A percentile compares a stretch with the other conserved stretches of the same genome.
Evolutionary conservation across 1,140 invertebrate genomes (phyloP).

Genomic region (Notospermus geniculatus): DNA sequence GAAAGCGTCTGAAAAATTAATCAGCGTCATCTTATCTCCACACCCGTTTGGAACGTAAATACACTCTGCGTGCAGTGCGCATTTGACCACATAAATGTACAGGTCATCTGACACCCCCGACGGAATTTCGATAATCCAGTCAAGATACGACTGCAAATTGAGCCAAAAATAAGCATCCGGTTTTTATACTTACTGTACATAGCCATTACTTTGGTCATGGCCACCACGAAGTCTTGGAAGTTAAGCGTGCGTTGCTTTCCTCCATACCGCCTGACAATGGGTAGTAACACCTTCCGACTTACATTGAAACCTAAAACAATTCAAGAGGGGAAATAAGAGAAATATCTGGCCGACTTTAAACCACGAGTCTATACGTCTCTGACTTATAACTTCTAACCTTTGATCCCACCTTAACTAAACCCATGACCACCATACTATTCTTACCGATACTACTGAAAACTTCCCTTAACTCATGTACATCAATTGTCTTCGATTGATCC

Average conservation of each 20-base stretch:
- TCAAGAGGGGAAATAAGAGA: not conserved
- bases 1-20: too few relatives aligned
- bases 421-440: not conserved
- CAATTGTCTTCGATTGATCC: conserved; percentile 28
- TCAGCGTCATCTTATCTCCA: too few relatives aligned
- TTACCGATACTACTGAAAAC: conserved; percentile 36
- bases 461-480: conserved; percentile 33
- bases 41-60: too few relatives aligned
- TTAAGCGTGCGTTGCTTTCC: conserved; percentile 31
- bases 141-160: too few relatives aligned
- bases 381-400: not conserved
- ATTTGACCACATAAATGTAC: too few relatives aligned
- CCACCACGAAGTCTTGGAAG: conserved; percentile 35
- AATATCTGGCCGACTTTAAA: not conserved
- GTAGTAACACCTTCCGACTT: conserved; percentile 28
- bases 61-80: too few relatives aligned
- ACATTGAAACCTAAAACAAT: conserved; percentile 34
- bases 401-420: not conserved
- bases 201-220: conserved; percentile 32
- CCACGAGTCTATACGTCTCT: not conserved
- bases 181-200: conserved; percentile 34
- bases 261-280: conserved; percentile 39
- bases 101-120: too few relatives aligned
- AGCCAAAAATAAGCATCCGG: too few relatives aligned
- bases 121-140: too few relatives aligned